These are phyloP conservation scores for Botia kubotai DNA, from an alignment of 2,797 vertebrate genomes.

Conservation along the genomic window DNA sequence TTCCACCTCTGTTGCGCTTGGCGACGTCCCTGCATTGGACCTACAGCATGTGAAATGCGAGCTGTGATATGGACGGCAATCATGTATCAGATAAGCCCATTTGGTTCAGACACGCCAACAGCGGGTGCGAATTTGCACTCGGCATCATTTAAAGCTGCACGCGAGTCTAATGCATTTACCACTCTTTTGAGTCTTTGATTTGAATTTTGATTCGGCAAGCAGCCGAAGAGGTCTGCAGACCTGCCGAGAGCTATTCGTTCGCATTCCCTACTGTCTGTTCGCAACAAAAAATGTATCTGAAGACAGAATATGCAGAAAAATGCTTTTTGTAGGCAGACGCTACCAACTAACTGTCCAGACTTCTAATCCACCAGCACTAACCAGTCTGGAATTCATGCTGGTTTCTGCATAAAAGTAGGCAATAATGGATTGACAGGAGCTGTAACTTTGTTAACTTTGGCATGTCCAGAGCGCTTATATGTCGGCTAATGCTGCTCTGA, in stretches of 20 bases:
- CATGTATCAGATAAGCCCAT: slow-evolving; percentile 73
- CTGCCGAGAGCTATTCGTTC: too few species aligned
- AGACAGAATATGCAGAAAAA: not conserved
- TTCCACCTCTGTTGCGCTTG: slow-evolving; percentile 49
- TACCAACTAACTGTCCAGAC: not conserved
- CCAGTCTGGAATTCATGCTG: not conserved
- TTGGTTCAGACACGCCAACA: slow-evolving; percentile 57
- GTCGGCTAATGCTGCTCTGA: slow-evolving; percentile 52
- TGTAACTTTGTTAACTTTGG: slow-evolving; percentile 46
- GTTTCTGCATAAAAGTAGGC: slow-evolving; percentile 6
- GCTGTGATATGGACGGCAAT: slow-evolving; percentile 67
- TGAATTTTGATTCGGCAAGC: slow-evolving; percentile 9
- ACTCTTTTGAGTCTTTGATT: not conserved
- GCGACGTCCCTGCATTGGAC: slow-evolving; percentile 48
- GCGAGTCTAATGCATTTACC: not conserved
- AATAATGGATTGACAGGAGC: slow-evolving; percentile 29
- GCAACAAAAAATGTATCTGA: too few species aligned
- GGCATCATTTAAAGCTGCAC: slow-evolving; percentile 1
- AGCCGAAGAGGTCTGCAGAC: not conserved
- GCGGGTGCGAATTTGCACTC: slow-evolving; percentile 20
- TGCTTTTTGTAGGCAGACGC: not conserved
- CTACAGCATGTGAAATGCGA: slow-evolving; percentile 51
- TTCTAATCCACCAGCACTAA: not conserved
- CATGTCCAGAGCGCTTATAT: slow-evolving; percentile 46
- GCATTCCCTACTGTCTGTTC: too few species aligned